These are phyloP conservation scores for Augochlorella aurata DNA, from an alignment of 2,888 invertebrate genomes.

Conservation along the genomic window DNA sequence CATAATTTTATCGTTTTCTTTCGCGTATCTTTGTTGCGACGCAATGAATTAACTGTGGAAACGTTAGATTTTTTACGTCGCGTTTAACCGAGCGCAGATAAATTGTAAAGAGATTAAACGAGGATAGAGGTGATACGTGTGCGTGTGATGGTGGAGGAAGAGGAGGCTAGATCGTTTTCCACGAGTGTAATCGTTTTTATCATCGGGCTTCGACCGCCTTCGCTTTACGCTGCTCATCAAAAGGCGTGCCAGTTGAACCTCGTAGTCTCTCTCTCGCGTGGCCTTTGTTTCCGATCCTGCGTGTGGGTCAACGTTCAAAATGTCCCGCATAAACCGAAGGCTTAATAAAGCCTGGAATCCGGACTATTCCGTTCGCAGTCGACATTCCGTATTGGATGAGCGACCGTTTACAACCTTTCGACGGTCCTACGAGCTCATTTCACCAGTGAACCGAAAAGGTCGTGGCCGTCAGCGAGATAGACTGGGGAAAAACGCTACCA, in stretches of 20 bases:
- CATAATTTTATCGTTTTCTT: slow-evolving; percentile 7
- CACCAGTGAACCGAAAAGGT: slow-evolving; percentile 10
- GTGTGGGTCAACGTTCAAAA: slow-evolving; percentile 57
- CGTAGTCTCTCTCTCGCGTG: slow-evolving; percentile 4
- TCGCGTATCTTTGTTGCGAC: neutral
- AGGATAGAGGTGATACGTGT: neutral
- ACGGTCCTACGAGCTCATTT: slow-evolving; percentile 51
- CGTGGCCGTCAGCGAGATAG: neutral
- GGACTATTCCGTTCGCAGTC: slow-evolving; percentile 68
- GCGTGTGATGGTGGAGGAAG: neutral
- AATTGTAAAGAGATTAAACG: slow-evolving; percentile 53
- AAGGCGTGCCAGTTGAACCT: slow-evolving; percentile 50
- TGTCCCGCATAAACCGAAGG: slow-evolving; percentile 66
- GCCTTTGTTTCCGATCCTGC: slow-evolving; percentile 62
- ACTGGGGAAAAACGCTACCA: neutral
- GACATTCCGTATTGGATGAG: slow-evolving; percentile 71
- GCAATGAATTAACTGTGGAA: slow-evolving; percentile 2
- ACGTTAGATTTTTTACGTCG: slow-evolving; percentile 15
- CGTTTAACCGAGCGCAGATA: slow-evolving; percentile 9
- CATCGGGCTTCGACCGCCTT: slow-evolving; percentile 35
- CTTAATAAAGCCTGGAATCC: slow-evolving; percentile 72
- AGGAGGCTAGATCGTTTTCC: slow-evolving; percentile 23
- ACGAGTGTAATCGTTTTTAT: slow-evolving; percentile 52
- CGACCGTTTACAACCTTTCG: slow-evolving; percentile 67
- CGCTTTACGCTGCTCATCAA: slow-evolving; percentile 61